Evolutionary conservation across 2,888 invertebrate genomes (phyloP).

Genomic region (Leucoptera coffeella): DNA sequence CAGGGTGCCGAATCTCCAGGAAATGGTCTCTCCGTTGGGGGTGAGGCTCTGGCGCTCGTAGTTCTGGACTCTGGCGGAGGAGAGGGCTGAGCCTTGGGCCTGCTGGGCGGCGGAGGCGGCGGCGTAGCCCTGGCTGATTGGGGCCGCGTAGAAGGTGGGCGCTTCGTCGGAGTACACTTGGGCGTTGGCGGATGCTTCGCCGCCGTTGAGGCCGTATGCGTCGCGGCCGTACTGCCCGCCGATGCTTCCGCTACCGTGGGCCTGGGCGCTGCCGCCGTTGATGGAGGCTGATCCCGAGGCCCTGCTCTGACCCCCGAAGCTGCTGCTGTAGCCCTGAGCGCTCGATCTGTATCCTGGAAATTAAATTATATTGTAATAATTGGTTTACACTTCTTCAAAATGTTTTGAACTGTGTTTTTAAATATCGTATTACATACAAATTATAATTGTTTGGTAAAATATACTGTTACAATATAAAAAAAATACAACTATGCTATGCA

Average conservation of each 20-base stretch:
- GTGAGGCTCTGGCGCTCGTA: too few species aligned
- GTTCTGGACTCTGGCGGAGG: slow-evolving; percentile 18
- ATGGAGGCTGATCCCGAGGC: slow-evolving; percentile 20
- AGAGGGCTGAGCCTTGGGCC: slow-evolving; percentile 13
- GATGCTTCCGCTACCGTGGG: slow-evolving; percentile 14
- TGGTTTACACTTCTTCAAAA: too few species aligned
- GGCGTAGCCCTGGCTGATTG: slow-evolving; percentile 14
- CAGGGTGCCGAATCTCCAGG: slow-evolving; percentile 31
- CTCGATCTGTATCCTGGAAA: slow-evolving; percentile 21
- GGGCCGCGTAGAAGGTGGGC: slow-evolving; percentile 17
- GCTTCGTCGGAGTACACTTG: slow-evolving; percentile 1
- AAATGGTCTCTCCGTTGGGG: slow-evolving; percentile 17
- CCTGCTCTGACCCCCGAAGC: slow-evolving; percentile 14
- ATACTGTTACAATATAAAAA: too few species aligned
- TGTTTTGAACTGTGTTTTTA: too few species aligned
- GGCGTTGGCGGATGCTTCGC: slow-evolving; percentile 3
- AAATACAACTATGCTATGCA: too few species aligned
- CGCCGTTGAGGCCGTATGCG: slow-evolving; percentile 11
- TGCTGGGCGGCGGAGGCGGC: slow-evolving; percentile 22
- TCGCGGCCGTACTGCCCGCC: slow-evolving; percentile 13
- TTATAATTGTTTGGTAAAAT: too few species aligned
- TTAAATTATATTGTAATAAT: too few species aligned
- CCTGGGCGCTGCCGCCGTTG: slow-evolving; percentile 15
- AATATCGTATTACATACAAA: too few species aligned
- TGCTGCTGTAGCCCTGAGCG: slow-evolving; percentile 20